Percentiles rank a stretch among this genome's conserved stretches.
phyloP scores from a whole-genome alignment of 2,113 vertebrate species.

The Excalfactoria chinensis region DNA sequence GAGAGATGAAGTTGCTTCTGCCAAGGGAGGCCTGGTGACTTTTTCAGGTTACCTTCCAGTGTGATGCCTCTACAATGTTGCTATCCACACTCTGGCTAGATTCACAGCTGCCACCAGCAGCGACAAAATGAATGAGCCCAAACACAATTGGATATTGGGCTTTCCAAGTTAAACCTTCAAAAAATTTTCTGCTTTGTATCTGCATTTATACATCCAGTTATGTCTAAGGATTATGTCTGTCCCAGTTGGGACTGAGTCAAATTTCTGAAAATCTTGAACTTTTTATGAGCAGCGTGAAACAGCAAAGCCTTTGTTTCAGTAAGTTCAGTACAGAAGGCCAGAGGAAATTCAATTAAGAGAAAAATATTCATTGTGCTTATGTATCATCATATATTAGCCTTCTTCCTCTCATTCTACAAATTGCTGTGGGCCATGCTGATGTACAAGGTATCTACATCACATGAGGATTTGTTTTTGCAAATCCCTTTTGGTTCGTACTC shows the following conservation, averaged over 20 bases:
- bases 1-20: rapidly evolving
- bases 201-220: neutral
- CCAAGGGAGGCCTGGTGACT: neutral
- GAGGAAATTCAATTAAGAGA: constrained; percentile 43
- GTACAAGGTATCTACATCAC: constrained; percentile 7
- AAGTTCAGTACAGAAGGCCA: neutral
- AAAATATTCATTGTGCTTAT: constrained; percentile 5
- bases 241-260: neutral
- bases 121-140: neutral
- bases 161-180: neutral
- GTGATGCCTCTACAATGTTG: neutral
- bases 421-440: constrained; percentile 29
- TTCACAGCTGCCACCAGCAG: neutral
- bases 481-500: constrained; percentile 40
- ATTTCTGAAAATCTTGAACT: neutral
- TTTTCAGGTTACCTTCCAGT: neutral
- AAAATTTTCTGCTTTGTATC: neutral
- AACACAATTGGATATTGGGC: neutral
- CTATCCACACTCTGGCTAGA: neutral
- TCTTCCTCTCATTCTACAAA: constrained; percentile 24
- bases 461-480: constrained; percentile 45
- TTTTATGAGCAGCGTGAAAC: neutral
- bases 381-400: neutral
- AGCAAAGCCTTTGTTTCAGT: constrained; percentile 37
- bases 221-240: neutral